These are phyloP conservation scores for Sceliomorpha sp. DNA, from an alignment of 2,888 invertebrate genomes.

Conservation along the genomic window DNA sequence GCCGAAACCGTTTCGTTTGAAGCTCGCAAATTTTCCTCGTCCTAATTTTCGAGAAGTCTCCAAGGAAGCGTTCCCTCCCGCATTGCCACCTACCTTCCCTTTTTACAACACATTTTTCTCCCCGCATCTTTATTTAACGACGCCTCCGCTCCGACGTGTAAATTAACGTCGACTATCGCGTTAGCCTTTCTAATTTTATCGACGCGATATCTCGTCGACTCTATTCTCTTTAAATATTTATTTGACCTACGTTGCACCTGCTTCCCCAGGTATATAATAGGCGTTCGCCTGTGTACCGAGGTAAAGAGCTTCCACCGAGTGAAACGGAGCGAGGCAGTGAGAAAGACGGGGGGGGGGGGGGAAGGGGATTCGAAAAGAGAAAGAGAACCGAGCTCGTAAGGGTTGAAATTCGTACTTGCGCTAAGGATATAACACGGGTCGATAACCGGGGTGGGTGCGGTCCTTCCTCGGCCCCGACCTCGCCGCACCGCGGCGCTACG, in stretches of 20 bases:
- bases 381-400: slow-evolving; percentile 35
- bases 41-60: too few relatives aligned
- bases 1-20: too few relatives aligned
- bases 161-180: too few relatives aligned
- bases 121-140: too few relatives aligned
- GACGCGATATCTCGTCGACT: slow-evolving; percentile 11
- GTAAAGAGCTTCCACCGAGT: slow-evolving; percentile 9
- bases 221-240: slow-evolving; percentile 40
- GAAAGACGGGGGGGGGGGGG: slow-evolving; percentile 18
- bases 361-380: slow-evolving; percentile 17
- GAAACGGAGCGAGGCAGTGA: slow-evolving; percentile 16
- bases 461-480: slow-evolving; percentile 53
- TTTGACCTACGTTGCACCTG: slow-evolving; percentile 10
- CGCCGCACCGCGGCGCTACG: slow-evolving; percentile 11
- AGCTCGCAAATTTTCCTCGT: too few relatives aligned
- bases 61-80: too few relatives aligned
- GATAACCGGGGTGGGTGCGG: slow-evolving; percentile 59
- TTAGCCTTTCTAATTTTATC: slow-evolving; percentile 25
- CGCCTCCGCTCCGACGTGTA: too few relatives aligned
- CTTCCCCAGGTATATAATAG: slow-evolving; percentile 17
- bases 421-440: slow-evolving; percentile 55
- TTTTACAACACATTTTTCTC: too few relatives aligned
- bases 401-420: slow-evolving; percentile 52
- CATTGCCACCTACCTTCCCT: too few relatives aligned
- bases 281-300: slow-evolving; percentile 17